Conservation (phyloP, 2,888 invertebrate genomes). For the Tinea semifulvella region DNA sequence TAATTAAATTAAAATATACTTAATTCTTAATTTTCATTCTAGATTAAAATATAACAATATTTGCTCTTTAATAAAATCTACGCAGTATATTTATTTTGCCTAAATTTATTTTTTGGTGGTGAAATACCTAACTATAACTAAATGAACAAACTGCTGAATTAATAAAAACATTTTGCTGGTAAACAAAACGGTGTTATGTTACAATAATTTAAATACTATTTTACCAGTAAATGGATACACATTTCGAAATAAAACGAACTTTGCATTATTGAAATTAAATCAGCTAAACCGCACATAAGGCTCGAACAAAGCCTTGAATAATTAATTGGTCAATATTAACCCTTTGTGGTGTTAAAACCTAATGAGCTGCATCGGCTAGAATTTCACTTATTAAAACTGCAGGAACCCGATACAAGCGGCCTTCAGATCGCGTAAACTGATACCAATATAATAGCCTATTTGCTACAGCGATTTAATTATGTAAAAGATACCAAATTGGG, state of each 20-base stretch:
- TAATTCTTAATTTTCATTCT: too few relatives aligned
- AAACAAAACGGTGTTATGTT: too few relatives aligned
- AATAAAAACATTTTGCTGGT: too few relatives aligned
- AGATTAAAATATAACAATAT: too few relatives aligned
- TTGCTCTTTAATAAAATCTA: too few relatives aligned
- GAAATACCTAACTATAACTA: too few relatives aligned
- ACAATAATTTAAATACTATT: neutral
- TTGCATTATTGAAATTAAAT: slow-evolving; percentile 11
- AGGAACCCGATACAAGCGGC: slow-evolving; percentile 7
- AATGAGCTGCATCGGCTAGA: slow-evolving; percentile 14
- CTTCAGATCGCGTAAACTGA: slow-evolving; percentile 8
- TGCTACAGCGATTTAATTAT: neutral
- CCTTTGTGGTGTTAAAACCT: slow-evolving; percentile 13
- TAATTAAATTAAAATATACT: too few relatives aligned
- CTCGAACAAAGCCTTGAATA: slow-evolving; percentile 12
- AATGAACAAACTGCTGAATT: too few relatives aligned
- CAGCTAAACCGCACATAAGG: slow-evolving; percentile 11
- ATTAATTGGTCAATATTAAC: slow-evolving; percentile 14
- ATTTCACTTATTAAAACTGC: slow-evolving; percentile 14
- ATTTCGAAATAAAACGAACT: neutral
- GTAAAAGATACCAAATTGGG: neutral
- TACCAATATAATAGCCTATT: slow-evolving; percentile 4
- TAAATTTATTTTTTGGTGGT: too few relatives aligned
- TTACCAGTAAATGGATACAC: neutral
- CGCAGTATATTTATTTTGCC: too few relatives aligned